Evolutionary conservation across 2,797 vertebrate species (phyloP).

Genomic region (Cirrhinus mrigala): DNA sequence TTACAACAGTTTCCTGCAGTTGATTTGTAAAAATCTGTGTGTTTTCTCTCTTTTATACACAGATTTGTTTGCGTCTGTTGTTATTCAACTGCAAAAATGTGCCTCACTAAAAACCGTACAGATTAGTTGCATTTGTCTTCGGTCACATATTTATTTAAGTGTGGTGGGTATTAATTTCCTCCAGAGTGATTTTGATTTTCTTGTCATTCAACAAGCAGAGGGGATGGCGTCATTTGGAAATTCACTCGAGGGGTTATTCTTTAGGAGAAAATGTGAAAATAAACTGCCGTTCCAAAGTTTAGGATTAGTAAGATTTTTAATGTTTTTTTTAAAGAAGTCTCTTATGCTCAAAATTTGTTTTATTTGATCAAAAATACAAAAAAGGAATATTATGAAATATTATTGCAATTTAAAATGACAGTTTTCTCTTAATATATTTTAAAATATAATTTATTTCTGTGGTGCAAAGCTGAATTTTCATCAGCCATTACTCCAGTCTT

Average conservation of each 20-base stretch:
- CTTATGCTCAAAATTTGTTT: no score
- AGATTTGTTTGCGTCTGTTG: slow-evolving; percentile 6
- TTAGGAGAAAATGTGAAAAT: slow-evolving; percentile 23
- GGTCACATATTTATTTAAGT: slow-evolving; percentile 67
- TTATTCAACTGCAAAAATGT: not conserved
- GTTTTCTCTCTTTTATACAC: slow-evolving; percentile 62
- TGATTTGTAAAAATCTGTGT: slow-evolving; percentile 73
- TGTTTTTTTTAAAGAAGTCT: no score
- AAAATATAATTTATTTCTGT: no score
- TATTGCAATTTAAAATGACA: no score
- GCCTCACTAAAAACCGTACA: not conserved
- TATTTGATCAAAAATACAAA: no score
- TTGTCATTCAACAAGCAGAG: slow-evolving; percentile 44
- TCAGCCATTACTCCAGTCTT: no score
- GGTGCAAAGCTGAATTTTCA: no score
- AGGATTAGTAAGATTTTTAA: no score
- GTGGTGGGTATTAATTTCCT: not conserved
- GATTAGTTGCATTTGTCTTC: slow-evolving; percentile 2
- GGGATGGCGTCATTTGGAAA: not conserved
- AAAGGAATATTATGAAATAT: no score
- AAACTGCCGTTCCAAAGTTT: no score
- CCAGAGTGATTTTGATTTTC: slow-evolving; percentile 13
- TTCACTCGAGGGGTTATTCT: not conserved
- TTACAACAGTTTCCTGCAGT: slow-evolving; percentile 61
- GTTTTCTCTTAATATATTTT: no score